These are phyloP conservation scores for Acinonyx jubatus DNA, from an alignment of 2,113 vertebrate genomes.

Conservation along the genomic window DNA sequence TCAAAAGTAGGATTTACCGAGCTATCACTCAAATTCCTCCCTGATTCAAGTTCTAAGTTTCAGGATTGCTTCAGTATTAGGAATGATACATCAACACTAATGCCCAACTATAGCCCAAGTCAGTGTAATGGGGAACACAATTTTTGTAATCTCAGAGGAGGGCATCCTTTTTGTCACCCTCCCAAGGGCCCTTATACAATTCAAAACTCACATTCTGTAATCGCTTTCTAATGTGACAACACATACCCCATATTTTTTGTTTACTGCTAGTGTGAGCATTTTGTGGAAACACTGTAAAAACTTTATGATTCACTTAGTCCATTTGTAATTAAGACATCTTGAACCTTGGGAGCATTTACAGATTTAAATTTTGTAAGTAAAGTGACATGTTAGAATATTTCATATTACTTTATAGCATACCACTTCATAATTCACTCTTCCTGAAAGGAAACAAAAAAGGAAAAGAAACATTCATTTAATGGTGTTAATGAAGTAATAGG, in stretches of 20 bases:
- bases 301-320: not conserved
- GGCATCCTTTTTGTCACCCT: not conserved
- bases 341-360: not conserved
- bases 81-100: not conserved
- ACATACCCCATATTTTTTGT: not conserved
- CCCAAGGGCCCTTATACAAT: not conserved
- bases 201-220: not conserved
- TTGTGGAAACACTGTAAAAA: not conserved
- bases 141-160: not conserved
- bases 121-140: not conserved
- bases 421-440: conserved; percentile 8
- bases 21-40: conserved; percentile 35
- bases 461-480: not conserved
- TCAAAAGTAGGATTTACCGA: conserved; percentile 30
- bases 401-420: not conserved
- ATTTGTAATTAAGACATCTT: not conserved
- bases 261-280: not conserved
- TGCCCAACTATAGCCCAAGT: not conserved
- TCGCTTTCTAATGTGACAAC: not conserved
- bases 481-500: not conserved
- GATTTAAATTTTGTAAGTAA: conserved; percentile 35
- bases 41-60: conserved; percentile 46
- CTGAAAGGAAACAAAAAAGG: not conserved
- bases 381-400: conserved; percentile 11
- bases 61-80: not conserved